Evolutionary conservation across 2,797 vertebrate genomes (phyloP).

Genomic region (Chelidonichthys spinosus): DNA sequence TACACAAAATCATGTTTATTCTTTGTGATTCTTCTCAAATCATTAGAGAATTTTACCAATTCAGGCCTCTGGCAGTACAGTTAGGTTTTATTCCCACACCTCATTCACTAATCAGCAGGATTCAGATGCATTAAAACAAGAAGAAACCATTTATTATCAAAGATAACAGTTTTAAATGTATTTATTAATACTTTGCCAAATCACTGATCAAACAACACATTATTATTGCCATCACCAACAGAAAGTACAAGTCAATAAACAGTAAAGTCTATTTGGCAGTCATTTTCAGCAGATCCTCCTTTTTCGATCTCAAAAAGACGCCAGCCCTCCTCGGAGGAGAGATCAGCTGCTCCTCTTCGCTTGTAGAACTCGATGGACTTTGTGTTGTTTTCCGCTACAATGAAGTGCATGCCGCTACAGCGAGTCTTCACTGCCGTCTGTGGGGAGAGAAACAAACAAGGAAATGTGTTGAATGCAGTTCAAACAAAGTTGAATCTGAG

Average conservation of each 20-base stretch:
- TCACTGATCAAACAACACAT: slow-evolving; percentile 13
- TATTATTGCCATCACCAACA: background rate
- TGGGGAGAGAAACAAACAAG: background rate
- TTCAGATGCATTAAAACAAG: slow-evolving; percentile 4
- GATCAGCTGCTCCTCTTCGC: slow-evolving; percentile 77
- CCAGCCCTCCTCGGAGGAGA: slow-evolving; percentile 85
- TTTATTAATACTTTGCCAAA: slow-evolving; percentile 12
- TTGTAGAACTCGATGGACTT: slow-evolving; percentile 82
- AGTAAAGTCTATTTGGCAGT: slow-evolving; percentile 63
- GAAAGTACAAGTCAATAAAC: slow-evolving; percentile 14
- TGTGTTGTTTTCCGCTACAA: slow-evolving; percentile 84
- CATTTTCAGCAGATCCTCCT: slow-evolving; percentile 77
- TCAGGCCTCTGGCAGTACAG: background rate
- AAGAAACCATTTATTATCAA: background rate
- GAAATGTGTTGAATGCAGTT: background rate
- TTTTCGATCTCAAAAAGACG: slow-evolving; percentile 85
- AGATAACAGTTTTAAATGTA: slow-evolving; percentile 10
- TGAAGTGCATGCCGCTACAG: slow-evolving; percentile 88
- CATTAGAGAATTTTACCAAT: background rate
- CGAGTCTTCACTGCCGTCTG: slow-evolving; percentile 85
- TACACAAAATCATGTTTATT: too few relatives aligned
- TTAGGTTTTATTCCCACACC: background rate
- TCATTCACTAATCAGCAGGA: background rate
- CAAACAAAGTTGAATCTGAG: background rate
- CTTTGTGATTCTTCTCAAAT: background rate